Base-by-base conservation (phyloP, 2,888 invertebrate genomes). In the Tachystola acroxantha region DNA sequence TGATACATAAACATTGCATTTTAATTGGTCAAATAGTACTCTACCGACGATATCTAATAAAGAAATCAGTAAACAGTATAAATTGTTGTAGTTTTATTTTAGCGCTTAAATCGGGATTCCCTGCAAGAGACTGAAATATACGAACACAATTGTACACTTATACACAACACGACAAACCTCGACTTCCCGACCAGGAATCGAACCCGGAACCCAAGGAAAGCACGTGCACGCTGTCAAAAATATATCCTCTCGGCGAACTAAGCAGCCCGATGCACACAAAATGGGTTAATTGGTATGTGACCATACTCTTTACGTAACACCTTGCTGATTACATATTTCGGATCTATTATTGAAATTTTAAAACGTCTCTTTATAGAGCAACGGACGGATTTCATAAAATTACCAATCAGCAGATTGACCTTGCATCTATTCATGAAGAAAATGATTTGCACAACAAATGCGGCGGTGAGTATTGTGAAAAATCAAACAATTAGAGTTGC, bases 11-110 rank as follows among this genome's bases (percentile, higher is more conserved):
- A 64, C 56, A 68, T 62, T 79, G 80, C 84, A 84, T 84, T 82
- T 81, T 70, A 66, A 79, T 71, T 74, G 72, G 68, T 75, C 64
- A 69, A 62, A 72, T 69, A 70, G 65, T 67, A 63, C 64, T 80
- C 72, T 81, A 78, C 74, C 67, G 69, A 70, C 73, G 74, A 76
- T 78, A 78, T 71, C 65, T 66, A 81, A 79, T 80, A 79, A 82
- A 84, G 64, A 74, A 74, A 71, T 64, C 63, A 72, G 64, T 73
- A 74, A 75, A 66, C 60, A 61, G 53, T 50, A 16, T 6, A n/a
- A n/a, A 4, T 4, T 20, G 24, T 7, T 7, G 24, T 24, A 6
- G 7, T 24, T 24, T 24, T 3, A 24, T 7, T 16, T 16, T 16
- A n/a, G n/a, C n/a, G n/a, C n/a, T n/a, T n/a, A n/a, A n/a, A n/a